phyloP scores from a whole-genome alignment of 2,113 vertebrate species.

The Xenotilapia leptura region DNA sequence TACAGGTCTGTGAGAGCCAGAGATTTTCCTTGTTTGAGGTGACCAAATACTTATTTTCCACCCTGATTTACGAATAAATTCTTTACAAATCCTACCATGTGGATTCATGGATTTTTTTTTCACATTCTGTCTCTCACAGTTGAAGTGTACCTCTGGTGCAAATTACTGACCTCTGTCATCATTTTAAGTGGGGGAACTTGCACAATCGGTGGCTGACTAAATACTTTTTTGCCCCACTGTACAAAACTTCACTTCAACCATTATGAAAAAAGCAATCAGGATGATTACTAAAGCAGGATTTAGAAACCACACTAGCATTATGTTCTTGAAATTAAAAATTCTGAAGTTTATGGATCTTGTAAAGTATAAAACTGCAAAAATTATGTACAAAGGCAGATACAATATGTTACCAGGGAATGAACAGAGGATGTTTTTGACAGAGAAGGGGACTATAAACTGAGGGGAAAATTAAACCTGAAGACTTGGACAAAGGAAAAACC shows the following conservation, averaged over 20 bases:
- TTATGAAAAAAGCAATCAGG: background rate
- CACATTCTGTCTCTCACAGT: too few species aligned
- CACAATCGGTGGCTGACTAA: too few species aligned
- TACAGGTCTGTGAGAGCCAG: too few species aligned
- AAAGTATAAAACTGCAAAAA: background rate
- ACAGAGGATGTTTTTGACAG: background rate
- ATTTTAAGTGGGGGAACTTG: too few species aligned
- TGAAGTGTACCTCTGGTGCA: too few species aligned
- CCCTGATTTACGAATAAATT: too few species aligned
- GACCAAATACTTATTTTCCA: too few species aligned
- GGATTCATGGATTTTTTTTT: too few species aligned
- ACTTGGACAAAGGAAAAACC: background rate
- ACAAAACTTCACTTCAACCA: background rate
- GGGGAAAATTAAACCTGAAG: background rate
- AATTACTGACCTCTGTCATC: too few species aligned
- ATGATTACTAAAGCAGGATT: background rate
- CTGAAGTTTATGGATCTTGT: background rate
- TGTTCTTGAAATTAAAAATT: background rate
- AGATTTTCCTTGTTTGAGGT: too few species aligned
- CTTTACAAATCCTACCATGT: too few species aligned
- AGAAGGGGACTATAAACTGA: rapidly evolving
- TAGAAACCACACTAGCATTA: background rate
- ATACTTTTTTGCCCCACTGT: too few species aligned
- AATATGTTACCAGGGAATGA: rapidly evolving
- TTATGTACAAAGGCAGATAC: rapidly evolving